Evolutionary conservation across 2,797 vertebrate genomes (phyloP).

Genomic region (Zenarchopterus dispar): DNA sequence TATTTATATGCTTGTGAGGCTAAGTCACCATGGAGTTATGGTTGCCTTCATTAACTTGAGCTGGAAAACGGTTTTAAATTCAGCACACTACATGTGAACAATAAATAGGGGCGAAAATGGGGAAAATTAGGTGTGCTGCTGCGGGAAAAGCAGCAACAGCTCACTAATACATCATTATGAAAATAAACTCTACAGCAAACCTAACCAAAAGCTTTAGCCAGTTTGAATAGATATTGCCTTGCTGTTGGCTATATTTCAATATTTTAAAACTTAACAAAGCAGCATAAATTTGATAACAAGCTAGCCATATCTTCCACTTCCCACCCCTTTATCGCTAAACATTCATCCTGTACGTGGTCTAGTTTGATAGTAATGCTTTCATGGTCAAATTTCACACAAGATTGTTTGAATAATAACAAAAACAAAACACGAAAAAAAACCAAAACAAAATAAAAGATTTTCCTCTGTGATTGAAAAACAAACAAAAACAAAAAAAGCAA

Average conservation of each 20-base stretch:
- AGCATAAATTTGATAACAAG: constrained; percentile 43
- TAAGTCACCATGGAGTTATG: constrained; percentile 62
- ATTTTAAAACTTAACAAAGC: constrained; percentile 28
- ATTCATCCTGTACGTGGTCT: constrained; percentile 45
- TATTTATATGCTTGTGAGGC: constrained; percentile 73
- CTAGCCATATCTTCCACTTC: constrained; percentile 34
- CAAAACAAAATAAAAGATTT: constrained; percentile 29
- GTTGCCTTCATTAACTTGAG: constrained; percentile 72
- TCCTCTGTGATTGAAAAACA: constrained; percentile 30
- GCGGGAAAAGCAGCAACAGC: constrained; percentile 23
- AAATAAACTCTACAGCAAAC: constrained; percentile 38
- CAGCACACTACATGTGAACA: constrained; percentile 67
- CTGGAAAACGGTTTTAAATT: constrained; percentile 74
- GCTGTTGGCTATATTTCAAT: constrained; percentile 47
- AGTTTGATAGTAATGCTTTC: constrained; percentile 37
- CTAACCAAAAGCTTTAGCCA: constrained; percentile 23
- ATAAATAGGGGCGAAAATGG: constrained; percentile 58
- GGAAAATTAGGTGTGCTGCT: background rate
- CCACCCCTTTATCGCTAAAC: constrained; percentile 37
- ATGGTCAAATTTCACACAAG: constrained; percentile 30
- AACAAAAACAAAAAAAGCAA: constrained; percentile 13
- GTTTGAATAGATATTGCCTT: constrained; percentile 49
- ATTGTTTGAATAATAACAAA: constrained; percentile 6
- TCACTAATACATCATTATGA: constrained; percentile 31
- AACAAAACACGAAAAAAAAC: too few relatives aligned